These are phyloP conservation scores for Pemphigus obesinymphae DNA, from an alignment of 1,140 invertebrate genomes.

Conservation along the genomic window DNA sequence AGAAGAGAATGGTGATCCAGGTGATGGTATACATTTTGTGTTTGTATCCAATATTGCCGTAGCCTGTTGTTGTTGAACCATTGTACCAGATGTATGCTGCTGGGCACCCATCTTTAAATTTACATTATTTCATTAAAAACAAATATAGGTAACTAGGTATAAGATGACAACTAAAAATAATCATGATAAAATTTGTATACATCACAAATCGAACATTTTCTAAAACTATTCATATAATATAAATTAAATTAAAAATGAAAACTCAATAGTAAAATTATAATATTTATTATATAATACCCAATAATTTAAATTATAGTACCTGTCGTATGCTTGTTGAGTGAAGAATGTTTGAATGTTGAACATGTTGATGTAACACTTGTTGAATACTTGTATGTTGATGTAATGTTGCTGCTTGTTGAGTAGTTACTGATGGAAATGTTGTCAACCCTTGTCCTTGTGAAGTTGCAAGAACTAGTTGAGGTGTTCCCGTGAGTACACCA, in stretches of 20 bases:
- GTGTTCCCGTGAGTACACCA: slow-evolving; percentile 43
- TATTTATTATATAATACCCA: neutral
- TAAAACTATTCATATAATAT: too few relatives aligned
- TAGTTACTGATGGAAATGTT: slow-evolving; percentile 42
- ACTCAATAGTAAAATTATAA: neutral
- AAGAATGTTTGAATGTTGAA: slow-evolving; percentile 43
- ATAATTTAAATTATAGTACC: slow-evolving; percentile 31
- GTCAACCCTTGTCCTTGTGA: slow-evolving; percentile 41
- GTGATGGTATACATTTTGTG: slow-evolving; percentile 43
- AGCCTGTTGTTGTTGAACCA: slow-evolving; percentile 38
- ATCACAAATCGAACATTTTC: too few relatives aligned
- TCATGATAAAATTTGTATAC: neutral
- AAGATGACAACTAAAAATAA: neutral
- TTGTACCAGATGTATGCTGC: slow-evolving; percentile 24
- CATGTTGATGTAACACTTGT: slow-evolving; percentile 45
- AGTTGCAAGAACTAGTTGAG: slow-evolving; percentile 44
- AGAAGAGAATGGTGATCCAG: slow-evolving; percentile 48
- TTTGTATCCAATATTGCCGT: slow-evolving; percentile 40
- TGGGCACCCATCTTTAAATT: slow-evolving; percentile 33
- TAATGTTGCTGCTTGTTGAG: slow-evolving; percentile 32
- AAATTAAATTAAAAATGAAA: neutral
- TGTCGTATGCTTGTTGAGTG: slow-evolving; percentile 46
- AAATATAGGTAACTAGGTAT: neutral
- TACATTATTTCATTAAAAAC: neutral
- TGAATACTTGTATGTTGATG: slow-evolving; percentile 45